Conservation (phyloP, 2,113 vertebrate genomes). For the cattle (Bos taurus) region DNA sequence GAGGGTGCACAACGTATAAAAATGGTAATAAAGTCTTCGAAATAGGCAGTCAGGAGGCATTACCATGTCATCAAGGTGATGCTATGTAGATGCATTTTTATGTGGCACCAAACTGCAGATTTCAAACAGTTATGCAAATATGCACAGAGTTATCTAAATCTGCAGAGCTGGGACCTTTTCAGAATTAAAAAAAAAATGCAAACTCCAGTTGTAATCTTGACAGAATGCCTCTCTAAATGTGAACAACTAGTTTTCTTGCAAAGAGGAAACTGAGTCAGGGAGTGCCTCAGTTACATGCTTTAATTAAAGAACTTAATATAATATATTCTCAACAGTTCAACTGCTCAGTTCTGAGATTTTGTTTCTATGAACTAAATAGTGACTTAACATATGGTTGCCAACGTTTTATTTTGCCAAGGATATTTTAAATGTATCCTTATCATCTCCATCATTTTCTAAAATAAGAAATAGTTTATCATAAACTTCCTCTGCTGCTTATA, state of each 20-base stretch:
- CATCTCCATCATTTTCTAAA: background rate
- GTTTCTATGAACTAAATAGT: background rate
- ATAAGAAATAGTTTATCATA: background rate
- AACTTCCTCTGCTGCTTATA: background rate
- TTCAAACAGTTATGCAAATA: background rate
- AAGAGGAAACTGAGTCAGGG: background rate
- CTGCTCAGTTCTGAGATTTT: background rate
- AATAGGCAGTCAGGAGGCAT: background rate
- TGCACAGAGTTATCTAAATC: background rate
- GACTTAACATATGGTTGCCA: background rate
- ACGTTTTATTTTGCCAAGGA: background rate
- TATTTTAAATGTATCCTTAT: background rate
- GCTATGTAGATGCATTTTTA: background rate
- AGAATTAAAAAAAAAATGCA: background rate
- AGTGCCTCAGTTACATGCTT: background rate
- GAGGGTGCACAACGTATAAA: background rate
- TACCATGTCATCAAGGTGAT: conserved; percentile 1
- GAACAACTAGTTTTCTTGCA: background rate
- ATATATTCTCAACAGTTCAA: background rate
- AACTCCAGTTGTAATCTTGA: background rate
- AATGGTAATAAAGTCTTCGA: conserved; percentile 30
- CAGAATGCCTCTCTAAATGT: background rate
- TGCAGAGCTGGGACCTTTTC: background rate
- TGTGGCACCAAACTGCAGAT: background rate
- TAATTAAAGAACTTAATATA: background rate